Evolutionary conservation across 2,113 vertebrate genomes (phyloP).

Genomic region (Aplodontia rufa): DNA sequence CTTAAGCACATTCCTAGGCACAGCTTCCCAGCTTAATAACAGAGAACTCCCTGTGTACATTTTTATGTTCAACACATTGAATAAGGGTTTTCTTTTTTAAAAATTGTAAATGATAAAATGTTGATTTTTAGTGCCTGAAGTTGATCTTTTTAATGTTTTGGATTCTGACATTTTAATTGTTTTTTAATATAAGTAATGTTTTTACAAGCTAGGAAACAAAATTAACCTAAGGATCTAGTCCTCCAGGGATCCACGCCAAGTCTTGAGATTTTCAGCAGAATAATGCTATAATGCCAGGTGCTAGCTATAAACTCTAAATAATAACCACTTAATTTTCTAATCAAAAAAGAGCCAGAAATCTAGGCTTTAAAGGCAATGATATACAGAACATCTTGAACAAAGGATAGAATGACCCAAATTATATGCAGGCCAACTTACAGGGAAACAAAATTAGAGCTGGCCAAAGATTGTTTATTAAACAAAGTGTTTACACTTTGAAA

Average conservation of each 20-base stretch:
- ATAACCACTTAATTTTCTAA: slow-evolving; percentile 24
- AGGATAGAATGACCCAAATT: background rate
- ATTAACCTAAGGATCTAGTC: background rate
- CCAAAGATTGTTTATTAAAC: background rate
- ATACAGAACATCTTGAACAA: background rate
- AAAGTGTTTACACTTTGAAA: too few relatives aligned
- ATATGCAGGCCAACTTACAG: background rate
- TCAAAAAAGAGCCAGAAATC: slow-evolving; percentile 17
- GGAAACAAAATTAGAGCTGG: background rate
- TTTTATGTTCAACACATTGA: background rate
- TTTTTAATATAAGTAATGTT: slow-evolving; percentile 33
- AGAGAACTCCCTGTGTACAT: background rate
- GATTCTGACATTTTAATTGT: slow-evolving; percentile 65
- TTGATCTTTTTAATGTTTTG: background rate
- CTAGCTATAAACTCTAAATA: slow-evolving; percentile 22
- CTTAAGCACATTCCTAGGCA: background rate
- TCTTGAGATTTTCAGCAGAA: background rate
- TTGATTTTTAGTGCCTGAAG: background rate
- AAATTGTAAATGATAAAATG: background rate
- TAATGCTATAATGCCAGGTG: background rate
- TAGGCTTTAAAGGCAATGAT: background rate
- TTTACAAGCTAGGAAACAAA: slow-evolving; percentile 53
- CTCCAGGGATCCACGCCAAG: background rate
- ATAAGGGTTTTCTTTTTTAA: background rate
- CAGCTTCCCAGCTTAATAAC: background rate